These are phyloP conservation scores for Argyrosomus japonicus DNA, from an alignment of 2,113 vertebrate species.

Conservation along the genomic window DNA sequence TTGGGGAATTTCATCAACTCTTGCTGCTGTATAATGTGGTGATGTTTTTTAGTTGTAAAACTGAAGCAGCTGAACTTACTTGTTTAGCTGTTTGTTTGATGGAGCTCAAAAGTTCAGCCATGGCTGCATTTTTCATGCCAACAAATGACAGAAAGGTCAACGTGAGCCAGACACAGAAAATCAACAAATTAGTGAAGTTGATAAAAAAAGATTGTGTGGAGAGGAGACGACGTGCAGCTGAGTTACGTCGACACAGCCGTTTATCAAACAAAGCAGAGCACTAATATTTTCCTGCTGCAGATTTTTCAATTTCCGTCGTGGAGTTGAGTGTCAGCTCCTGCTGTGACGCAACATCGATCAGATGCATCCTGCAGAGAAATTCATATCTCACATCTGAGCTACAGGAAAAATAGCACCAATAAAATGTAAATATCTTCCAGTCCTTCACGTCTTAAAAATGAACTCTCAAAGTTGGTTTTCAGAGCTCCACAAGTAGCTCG, in stretches of 20 bases:
- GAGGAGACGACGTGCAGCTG: not conserved
- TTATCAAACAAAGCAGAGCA: not conserved
- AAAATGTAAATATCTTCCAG: not conserved
- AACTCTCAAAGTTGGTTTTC: not conserved
- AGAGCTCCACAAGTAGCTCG: not conserved
- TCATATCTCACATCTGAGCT: not conserved
- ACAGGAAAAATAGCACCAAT: not conserved
- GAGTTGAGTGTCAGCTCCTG: not conserved
- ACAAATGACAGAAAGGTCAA: not conserved
- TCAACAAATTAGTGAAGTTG: not conserved
- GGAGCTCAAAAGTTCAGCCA: not conserved
- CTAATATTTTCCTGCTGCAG: not conserved
- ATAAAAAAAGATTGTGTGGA: not conserved
- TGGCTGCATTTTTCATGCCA: not conserved
- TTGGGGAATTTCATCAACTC: not conserved
- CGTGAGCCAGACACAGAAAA: not conserved
- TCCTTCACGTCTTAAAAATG: not conserved
- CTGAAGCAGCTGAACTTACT: not conserved
- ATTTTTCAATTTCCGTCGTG: conserved; percentile 1
- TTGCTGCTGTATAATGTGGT: too few species aligned
- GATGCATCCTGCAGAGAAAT: not conserved
- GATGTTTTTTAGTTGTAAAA: not conserved
- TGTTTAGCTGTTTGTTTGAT: not conserved
- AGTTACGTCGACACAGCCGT: not conserved
- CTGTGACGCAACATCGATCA: conserved; percentile 21